Percentiles rank a stretch among this genome's conserved stretches.
Evolutionary conservation across 2,888 invertebrate species (phyloP).

Genomic region (Crematogaster levior): DNA sequence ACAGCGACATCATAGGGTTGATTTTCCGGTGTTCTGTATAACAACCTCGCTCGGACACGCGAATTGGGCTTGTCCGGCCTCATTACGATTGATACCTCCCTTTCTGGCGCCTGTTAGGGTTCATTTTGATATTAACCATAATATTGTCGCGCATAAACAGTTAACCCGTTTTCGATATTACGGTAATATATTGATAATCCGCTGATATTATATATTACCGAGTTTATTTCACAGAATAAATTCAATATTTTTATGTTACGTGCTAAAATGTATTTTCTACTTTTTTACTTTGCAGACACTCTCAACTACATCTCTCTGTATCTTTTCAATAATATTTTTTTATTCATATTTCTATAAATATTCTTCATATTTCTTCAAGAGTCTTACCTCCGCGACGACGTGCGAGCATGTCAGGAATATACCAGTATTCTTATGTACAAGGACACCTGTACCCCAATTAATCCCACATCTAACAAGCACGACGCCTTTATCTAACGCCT

Average conservation of each 20-base stretch:
- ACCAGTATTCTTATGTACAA: slow-evolving; percentile 86
- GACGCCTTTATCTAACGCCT: slow-evolving; percentile 86
- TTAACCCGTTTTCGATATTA: neutral
- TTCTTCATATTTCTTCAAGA: no score
- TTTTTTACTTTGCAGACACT: neutral
- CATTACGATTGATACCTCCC: slow-evolving; percentile 74
- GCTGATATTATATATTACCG: neutral
- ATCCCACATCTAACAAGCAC: slow-evolving; percentile 88
- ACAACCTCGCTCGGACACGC: slow-evolving; percentile 75
- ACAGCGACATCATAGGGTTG: slow-evolving; percentile 83
- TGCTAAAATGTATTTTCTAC: neutral
- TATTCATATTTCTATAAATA: neutral
- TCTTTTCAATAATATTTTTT: neutral
- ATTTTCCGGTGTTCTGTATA: slow-evolving; percentile 81
- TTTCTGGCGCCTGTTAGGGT: slow-evolving; percentile 72
- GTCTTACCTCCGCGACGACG: slow-evolving; percentile 86
- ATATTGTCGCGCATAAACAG: neutral
- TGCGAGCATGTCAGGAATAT: slow-evolving; percentile 89
- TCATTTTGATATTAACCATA: neutral
- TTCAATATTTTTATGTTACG: neutral
- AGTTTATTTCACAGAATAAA: neutral
- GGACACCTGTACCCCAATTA: slow-evolving; percentile 88
- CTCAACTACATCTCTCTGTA: neutral
- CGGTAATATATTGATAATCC: neutral
- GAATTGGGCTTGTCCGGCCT: slow-evolving; percentile 62